These are phyloP conservation scores for Cremastobaeus sp. DNA, from an alignment of 2,888 invertebrate genomes.

Conservation along the genomic window DNA sequence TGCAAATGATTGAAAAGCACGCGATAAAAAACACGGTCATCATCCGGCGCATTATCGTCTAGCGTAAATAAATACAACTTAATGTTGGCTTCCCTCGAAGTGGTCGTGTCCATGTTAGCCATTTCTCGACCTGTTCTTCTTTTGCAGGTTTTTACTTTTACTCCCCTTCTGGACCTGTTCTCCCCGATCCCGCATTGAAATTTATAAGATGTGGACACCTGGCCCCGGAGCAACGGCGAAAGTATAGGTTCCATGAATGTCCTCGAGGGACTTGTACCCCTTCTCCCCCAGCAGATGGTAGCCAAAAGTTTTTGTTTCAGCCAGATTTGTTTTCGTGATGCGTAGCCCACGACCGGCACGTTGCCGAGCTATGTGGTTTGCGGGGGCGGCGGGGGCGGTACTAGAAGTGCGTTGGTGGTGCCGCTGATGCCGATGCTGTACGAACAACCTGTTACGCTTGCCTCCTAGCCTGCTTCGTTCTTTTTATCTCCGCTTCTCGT, in stretches of 20 bases:
- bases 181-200: constrained; percentile 68
- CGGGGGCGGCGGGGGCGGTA: constrained; percentile 50
- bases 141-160: constrained; percentile 62
- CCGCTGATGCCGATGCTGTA: constrained; percentile 51
- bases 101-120: constrained; percentile 45
- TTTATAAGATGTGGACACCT: constrained; percentile 73
- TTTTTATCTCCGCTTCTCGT: constrained; percentile 29
- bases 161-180: constrained; percentile 59
- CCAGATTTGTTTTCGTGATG: constrained; percentile 72
- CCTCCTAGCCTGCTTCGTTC: constrained; percentile 40
- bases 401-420: constrained; percentile 56
- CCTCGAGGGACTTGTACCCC: constrained; percentile 54
- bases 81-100: constrained; percentile 40
- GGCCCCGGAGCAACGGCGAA: constrained; percentile 64
- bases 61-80: constrained; percentile 30
- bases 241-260: constrained; percentile 59
- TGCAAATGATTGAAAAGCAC: too few species aligned
- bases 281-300: constrained; percentile 69
- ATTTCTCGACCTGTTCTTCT: constrained; percentile 56
- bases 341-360: constrained; percentile 55
- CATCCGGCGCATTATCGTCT: constrained; percentile 5
- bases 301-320: constrained; percentile 71
- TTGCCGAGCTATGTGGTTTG: constrained; percentile 46
- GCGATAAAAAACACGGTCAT: not conserved
- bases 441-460: constrained; percentile 60